phyloP scores from a whole-genome alignment of 1,140 invertebrate species.

The Cydia fagiglandana region DNA sequence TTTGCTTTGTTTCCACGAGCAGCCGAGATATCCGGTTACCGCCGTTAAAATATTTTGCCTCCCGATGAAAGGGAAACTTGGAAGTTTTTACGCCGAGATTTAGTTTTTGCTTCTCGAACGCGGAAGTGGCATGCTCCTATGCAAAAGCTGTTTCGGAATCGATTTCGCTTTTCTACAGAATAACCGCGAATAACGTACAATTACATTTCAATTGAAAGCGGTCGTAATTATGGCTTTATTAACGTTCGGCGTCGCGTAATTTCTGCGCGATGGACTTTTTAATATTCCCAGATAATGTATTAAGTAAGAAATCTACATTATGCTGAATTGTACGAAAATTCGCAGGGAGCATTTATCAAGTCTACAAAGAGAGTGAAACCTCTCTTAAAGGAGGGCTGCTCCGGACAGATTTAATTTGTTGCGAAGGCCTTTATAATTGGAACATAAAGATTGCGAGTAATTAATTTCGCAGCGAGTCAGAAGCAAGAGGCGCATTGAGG shows the following conservation, averaged over 20 bases:
- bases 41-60: constrained; percentile 77
- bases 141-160: constrained; percentile 73
- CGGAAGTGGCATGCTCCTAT: constrained; percentile 74
- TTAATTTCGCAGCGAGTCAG: constrained; percentile 78
- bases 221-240: constrained; percentile 60
- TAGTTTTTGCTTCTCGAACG: constrained; percentile 70
- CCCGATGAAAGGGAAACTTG: constrained; percentile 75
- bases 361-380: constrained; percentile 77
- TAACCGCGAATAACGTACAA: constrained; percentile 67
- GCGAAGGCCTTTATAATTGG: constrained; percentile 79
- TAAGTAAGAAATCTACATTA: constrained; percentile 75
- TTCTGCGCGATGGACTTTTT: constrained; percentile 42
- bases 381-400: constrained; percentile 76
- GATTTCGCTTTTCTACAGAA: constrained; percentile 71
- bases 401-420: constrained; percentile 79
- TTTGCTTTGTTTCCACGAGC: constrained; percentile 74
- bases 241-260: constrained; percentile 35
- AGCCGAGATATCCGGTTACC: constrained; percentile 75
- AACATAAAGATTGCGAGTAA: constrained; percentile 79
- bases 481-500: constrained; percentile 42
- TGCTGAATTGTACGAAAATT: constrained; percentile 70
- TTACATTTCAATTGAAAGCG: constrained; percentile 55
- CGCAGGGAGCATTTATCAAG: constrained; percentile 76
- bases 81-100: constrained; percentile 69
- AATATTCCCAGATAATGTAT: constrained; percentile 57